A percentile compares a stretch with the other conserved stretches of the same genome.
phyloP scores from a whole-genome alignment of 2,797 vertebrate species.

The Gallinago solitaria region DNA sequence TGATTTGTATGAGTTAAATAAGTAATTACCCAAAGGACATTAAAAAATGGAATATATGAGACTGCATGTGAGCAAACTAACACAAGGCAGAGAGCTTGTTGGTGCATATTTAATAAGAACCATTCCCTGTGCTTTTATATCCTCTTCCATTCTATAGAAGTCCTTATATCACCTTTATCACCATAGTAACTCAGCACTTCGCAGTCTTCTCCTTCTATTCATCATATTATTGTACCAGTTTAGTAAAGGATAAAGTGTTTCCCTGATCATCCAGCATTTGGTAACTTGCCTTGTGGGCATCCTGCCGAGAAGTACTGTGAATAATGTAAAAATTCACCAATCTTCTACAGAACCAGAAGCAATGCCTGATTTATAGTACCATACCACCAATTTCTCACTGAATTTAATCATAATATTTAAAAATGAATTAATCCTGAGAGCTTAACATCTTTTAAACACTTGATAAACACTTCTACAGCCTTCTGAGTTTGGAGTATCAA shows the following conservation, averaged over 20 bases:
- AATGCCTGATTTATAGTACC: not conserved
- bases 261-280: not conserved
- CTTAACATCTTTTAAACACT: not conserved
- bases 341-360: not conserved
- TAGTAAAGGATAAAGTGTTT: not conserved
- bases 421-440: not conserved
- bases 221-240: not conserved
- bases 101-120: conserved; percentile 61
- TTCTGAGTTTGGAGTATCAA: not conserved
- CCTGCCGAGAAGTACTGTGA: not conserved
- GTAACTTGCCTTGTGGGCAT: not conserved
- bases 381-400: not conserved
- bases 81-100: conserved; percentile 31
- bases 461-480: not conserved
- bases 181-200: conserved; percentile 49
- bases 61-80: conserved; percentile 50
- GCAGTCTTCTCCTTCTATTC: not conserved
- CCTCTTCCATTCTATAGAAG: conserved; percentile 54
- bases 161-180: conserved; percentile 66
- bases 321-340: not conserved
- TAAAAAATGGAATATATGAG: conserved; percentile 65
- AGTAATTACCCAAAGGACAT: conserved; percentile 63
- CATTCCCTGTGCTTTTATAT: conserved; percentile 16
- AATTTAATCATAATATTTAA: not conserved
- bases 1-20: conserved; percentile 70